Conservation (phyloP, 2,888 invertebrate genomes). For the Himalopsyche kuldschensis region DNA sequence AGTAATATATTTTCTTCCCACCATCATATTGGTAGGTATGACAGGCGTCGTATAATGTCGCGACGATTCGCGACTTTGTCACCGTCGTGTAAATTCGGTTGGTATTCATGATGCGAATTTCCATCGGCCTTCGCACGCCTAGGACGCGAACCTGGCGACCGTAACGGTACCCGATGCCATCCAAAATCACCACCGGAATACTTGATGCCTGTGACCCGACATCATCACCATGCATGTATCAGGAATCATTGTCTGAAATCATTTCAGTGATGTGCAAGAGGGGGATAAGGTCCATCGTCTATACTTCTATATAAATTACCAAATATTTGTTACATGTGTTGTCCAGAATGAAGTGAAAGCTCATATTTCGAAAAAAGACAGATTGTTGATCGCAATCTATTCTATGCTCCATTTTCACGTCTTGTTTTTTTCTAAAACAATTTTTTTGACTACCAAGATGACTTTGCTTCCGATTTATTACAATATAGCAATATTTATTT, state of each 20-base stretch:
- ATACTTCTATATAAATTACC: too few relatives aligned
- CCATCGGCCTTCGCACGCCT: not conserved
- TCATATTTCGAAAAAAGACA: too few relatives aligned
- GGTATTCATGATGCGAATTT: not conserved
- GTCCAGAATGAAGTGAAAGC: too few relatives aligned
- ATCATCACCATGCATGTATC: not conserved
- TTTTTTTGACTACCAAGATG: too few relatives aligned
- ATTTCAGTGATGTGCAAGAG: not conserved
- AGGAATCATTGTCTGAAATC: not conserved
- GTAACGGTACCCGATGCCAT: constrained; percentile 20
- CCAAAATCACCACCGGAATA: not conserved
- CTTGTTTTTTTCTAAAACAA: too few relatives aligned
- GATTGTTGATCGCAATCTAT: too few relatives aligned
- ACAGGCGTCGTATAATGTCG: not conserved
- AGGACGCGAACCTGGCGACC: constrained; percentile 2
- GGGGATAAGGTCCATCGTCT: not conserved
- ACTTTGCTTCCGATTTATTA: too few relatives aligned
- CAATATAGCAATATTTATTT: too few relatives aligned
- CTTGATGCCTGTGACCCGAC: not conserved
- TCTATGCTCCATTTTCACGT: too few relatives aligned
- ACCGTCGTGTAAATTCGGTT: not conserved
- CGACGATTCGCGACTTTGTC: not conserved
- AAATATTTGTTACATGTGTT: too few relatives aligned
- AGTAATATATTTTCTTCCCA: too few relatives aligned
- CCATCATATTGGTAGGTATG: not conserved